Evolutionary conservation across 2,888 invertebrate species (phyloP), one percentile per base, ranked within the genome.

Genomic region (Phalangium opilio): DNA sequence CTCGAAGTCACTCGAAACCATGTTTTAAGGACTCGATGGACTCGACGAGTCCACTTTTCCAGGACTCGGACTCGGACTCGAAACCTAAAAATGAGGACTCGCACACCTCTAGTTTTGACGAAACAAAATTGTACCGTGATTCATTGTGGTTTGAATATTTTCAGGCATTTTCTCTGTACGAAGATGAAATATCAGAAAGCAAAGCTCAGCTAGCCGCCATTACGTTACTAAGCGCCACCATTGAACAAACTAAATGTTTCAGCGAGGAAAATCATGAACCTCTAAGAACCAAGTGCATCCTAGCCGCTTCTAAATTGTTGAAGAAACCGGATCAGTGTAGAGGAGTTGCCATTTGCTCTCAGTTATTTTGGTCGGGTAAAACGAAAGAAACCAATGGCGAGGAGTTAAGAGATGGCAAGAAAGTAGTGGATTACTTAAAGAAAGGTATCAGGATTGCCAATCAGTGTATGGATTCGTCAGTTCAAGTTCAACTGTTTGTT

Each of bases 311-410:
- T 53, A 93, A 93, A 64, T 72, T 98, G 57, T 73, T 98, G 21
- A 91, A 96, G 70, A 98, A 98, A 61, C 93, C 95, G 0, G 98
- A 99, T 70, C 98, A 99, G 65, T 93, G 93, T 60, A 74, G 95
- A 35, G 95, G 89, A 1, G 90, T 95, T 0, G 83, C 86, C 0
- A 77, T 84, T 0, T 91, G 91, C 64, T 85, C 96, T 0, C 90
- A 95, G 66, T 75, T 99, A 50, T 98, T 95, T 72, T 98, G 98
- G 98, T 89, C 89, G 54, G 87, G 85, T 14, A 64, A 64, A 52
- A 55, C 57, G 18, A 49, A 50, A 36, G 57, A 60, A 36, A 55
- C 54, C 1, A 48, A 54, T 32, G 61, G 60, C 27, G 56, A 60
- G 50, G 60, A 60, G 57, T 61, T 62, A 44, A 39, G 50, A 32